phyloP scores from a whole-genome alignment of 2,113 vertebrate species.

The Larimichthys polyactis region DNA sequence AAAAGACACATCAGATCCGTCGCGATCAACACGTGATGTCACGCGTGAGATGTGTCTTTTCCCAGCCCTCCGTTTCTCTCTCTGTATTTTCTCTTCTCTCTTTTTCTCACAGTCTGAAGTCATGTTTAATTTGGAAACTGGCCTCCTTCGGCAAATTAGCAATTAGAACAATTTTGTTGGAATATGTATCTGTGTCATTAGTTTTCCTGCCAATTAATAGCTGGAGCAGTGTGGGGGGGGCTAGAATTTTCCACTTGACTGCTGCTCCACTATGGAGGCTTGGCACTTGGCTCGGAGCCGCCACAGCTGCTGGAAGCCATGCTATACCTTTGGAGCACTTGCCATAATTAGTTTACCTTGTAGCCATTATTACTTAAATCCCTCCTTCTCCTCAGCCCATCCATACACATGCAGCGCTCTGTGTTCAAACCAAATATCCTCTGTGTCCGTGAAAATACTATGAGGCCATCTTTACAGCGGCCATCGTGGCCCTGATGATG shows the following conservation, averaged over 20 bases:
- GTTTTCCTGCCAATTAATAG: constrained; percentile 98
- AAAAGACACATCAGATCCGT: constrained; percentile 77
- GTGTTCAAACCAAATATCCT: constrained; percentile 11
- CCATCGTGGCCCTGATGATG: constrained; percentile 85
- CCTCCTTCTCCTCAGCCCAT: constrained; percentile 81
- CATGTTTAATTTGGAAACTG: constrained; percentile 96
- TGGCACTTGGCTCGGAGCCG: constrained; percentile 88
- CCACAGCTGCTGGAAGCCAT: constrained; percentile 88
- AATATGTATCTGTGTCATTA: constrained; percentile 99
- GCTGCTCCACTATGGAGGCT: constrained; percentile 88
- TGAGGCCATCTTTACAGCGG: constrained; percentile 84
- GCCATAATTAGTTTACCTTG: constrained; percentile 98
- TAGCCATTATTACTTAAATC: constrained; percentile 95
- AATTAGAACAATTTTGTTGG: constrained; percentile 99
- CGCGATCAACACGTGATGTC: constrained; percentile 81
- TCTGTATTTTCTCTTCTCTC: constrained; percentile 47
- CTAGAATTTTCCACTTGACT: constrained; percentile 95
- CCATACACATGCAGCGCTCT: constrained; percentile 13
- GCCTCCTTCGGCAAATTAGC: constrained; percentile 97
- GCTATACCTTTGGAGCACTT: constrained; percentile 90
- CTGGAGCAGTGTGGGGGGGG: constrained; percentile 84
- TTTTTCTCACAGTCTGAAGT: constrained; percentile 87
- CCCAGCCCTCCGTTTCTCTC: neutral
- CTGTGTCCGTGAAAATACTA: constrained; percentile 81
- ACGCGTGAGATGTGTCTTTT: constrained; percentile 76